phyloP scores from a whole-genome alignment of 2,888 invertebrate species.

The Taenaris catops region DNA sequence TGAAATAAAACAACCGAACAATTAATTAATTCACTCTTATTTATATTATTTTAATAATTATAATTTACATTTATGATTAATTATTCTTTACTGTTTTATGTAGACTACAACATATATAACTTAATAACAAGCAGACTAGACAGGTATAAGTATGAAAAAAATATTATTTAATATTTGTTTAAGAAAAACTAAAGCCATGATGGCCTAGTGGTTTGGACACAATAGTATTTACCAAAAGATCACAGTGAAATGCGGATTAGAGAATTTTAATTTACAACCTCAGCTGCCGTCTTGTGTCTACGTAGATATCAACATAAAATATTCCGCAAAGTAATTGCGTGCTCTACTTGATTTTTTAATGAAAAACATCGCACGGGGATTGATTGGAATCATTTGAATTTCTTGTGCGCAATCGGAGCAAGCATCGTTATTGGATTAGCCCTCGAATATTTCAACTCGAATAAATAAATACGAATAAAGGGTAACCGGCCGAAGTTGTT shows the following conservation, averaged over 20 bases:
- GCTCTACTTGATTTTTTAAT: conserved; percentile 71
- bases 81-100: too few relatives aligned
- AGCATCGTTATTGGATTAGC: conserved; percentile 59
- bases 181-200: too few relatives aligned
- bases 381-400: conserved; percentile 73
- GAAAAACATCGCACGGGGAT: conserved; percentile 58
- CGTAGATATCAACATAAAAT: conserved; percentile 66
- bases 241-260: conserved; percentile 54
- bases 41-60: too few relatives aligned
- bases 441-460: conserved; percentile 57
- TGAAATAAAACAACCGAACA: too few relatives aligned
- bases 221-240: too few relatives aligned
- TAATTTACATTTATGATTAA: too few relatives aligned
- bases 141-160: too few relatives aligned
- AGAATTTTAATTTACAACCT: conserved; percentile 62
- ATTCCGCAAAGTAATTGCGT: conserved; percentile 70
- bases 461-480: conserved; percentile 55
- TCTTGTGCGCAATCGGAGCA: conserved; percentile 60
- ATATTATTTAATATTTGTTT: too few relatives aligned
- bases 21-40: too few relatives aligned
- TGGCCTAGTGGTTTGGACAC: too few relatives aligned
- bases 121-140: too few relatives aligned
- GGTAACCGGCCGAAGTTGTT: conserved; percentile 33
- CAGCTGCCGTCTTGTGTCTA: conserved; percentile 60
- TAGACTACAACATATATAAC: too few relatives aligned